Percentiles rank a stretch among this genome's conserved stretches.
Conservation (phyloP, 2,888 invertebrate genomes). For the Agrochola lychnidis region DNA sequence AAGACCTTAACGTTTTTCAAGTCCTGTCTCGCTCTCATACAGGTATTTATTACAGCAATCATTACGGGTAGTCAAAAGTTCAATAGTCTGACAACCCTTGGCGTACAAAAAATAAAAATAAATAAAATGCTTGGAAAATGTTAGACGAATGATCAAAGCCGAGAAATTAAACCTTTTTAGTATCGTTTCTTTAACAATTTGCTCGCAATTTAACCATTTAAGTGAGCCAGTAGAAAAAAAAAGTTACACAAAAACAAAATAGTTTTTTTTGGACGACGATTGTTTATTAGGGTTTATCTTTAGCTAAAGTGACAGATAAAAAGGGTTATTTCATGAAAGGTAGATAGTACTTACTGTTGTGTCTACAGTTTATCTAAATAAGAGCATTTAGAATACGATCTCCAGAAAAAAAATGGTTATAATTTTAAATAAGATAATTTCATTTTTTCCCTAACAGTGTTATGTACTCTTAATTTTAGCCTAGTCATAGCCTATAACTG, state of each 20-base stretch:
- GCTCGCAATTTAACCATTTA: neutral
- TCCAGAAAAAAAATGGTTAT: neutral
- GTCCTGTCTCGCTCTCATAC: neutral
- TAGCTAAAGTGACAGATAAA: conserved; percentile 20
- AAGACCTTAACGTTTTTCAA: neutral
- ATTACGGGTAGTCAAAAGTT: neutral
- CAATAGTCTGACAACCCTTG: neutral
- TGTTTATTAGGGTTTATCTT: conserved; percentile 20
- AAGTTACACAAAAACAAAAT: conserved; percentile 1
- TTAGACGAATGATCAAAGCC: neutral
- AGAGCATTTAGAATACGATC: too few relatives aligned
- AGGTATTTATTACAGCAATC: neutral
- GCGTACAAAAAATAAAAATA: neutral
- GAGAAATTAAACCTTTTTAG: conserved; percentile 1
- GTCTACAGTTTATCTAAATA: neutral
- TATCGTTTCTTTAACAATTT: neutral
- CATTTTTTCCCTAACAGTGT: neutral
- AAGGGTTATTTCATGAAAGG: conserved; percentile 14
- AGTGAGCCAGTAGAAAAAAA: neutral
- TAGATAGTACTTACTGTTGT: neutral
- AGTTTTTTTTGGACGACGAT: conserved; percentile 10
- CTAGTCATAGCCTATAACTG: neutral
- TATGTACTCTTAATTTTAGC: neutral
- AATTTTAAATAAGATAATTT: too few relatives aligned
- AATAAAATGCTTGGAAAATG: neutral